Evolutionary conservation across 2,888 invertebrate species (phyloP).

Genomic region (Metacarcinus magister): DNA sequence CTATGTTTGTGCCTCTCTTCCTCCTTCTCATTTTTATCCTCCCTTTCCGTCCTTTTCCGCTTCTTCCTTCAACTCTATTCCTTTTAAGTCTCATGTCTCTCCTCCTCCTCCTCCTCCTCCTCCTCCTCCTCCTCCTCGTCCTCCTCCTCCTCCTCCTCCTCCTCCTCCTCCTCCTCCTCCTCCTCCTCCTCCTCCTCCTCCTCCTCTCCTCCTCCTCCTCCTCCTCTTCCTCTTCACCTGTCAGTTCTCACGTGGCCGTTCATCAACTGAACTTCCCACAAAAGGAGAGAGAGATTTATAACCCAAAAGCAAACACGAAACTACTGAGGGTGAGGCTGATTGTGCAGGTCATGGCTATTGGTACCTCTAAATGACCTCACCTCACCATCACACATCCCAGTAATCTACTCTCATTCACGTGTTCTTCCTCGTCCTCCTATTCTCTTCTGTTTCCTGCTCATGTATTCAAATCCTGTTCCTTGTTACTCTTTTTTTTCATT

Average conservation of each 20-base stretch:
- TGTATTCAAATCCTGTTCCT: neutral
- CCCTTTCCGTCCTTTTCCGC: neutral
- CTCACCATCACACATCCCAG: too few species aligned
- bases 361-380: neutral
- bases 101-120: neutral
- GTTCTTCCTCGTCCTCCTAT: neutral
- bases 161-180: neutral
- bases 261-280: neutral
- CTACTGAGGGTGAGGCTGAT: neutral
- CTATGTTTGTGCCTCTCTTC: neutral
- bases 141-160: neutral
- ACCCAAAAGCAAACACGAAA: neutral
- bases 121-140: neutral
- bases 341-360: constrained; percentile 1
- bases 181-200: neutral
- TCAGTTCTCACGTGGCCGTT: neutral
- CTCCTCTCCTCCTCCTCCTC: neutral
- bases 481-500: neutral
- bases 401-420: neutral
- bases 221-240: constrained; percentile 16
- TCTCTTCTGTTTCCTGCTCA: neutral
- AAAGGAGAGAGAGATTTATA: neutral
- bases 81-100: neutral
- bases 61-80: neutral
- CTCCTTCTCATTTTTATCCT: neutral